Base-by-base conservation (phyloP, 2,797 vertebrate genomes). In the Sebastolobus alascanus region DNA sequence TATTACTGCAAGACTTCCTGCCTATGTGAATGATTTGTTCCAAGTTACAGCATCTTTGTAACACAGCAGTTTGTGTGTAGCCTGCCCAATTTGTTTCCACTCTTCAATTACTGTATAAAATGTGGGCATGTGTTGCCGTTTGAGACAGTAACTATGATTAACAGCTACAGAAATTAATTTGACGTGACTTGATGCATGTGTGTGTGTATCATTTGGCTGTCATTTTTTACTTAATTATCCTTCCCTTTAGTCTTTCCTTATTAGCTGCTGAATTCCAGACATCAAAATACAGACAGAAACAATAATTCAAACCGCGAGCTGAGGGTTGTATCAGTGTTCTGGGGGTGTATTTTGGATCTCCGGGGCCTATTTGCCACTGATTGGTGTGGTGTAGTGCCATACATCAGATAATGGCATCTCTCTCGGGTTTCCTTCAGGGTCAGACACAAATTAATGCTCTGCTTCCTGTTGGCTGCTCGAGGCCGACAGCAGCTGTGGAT, bases 391-490 rank as follows among this genome's bases (percentile, higher is more conserved):
- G 87, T 67, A 50, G 89, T 75, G 83, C 89, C 90, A 90, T 84
- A 87, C 88, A 89, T 89, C 84, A 92, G 93, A 94, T 93, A 93
- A 95, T 94, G 84, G 90, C 92, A 86, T 93, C 91, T 89, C 87
- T 91, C 93, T 94, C 92, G 84, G 89, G 93, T 94, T 95, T 94
- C 94, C 87, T 92, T 92, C 90, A 92, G 90, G 94, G 92, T 94
- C 92, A 92, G 94, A 92, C 93, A 65, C 84, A 94, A 94, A 95
- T 94, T 85, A 95, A 92, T 89, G 87, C 87, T 86, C 74, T 8
- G 84, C 84, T 94, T 95, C 91, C 93, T 92, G 93, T 90, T 84
- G 88, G 90, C 90, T 87, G 90, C 86, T 85, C n/a, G 77, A 83
- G 89, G 88, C 89, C 59, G 71, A 82, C 87, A 56, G 89, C 90